Conservation (phyloP, 2,888 invertebrate genomes). For the Eupithecia insigniata region DNA sequence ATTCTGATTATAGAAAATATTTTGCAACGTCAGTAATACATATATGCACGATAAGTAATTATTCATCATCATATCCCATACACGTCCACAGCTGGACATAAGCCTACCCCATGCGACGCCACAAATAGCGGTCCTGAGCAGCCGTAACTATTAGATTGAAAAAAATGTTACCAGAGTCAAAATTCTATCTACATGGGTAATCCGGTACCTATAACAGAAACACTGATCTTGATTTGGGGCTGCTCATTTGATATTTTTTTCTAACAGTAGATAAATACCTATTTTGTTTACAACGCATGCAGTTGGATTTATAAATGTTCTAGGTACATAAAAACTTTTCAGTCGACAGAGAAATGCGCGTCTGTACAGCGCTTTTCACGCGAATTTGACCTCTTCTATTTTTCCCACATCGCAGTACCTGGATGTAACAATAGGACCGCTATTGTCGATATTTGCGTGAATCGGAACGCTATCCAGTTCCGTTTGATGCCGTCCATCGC, state of each 20-base stretch:
- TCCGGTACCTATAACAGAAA: neutral
- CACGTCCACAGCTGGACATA: too few relatives aligned
- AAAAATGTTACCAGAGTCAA: neutral
- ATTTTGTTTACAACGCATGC: neutral
- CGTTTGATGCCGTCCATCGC: slow-evolving; percentile 27
- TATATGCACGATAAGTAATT: too few relatives aligned
- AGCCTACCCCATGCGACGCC: too few relatives aligned
- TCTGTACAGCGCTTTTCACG: neutral
- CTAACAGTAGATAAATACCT: neutral
- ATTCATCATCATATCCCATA: too few relatives aligned
- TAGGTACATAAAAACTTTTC: neutral
- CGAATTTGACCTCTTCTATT: slow-evolving; percentile 1
- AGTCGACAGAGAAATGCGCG: neutral
- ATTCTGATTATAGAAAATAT: too few relatives aligned
- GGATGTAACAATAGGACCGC: slow-evolving; percentile 13
- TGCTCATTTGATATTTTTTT: neutral
- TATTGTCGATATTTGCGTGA: slow-evolving; percentile 31
- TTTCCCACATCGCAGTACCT: slow-evolving; percentile 8
- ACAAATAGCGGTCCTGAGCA: too few relatives aligned
- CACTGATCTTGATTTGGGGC: neutral
- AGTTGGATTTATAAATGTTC: neutral
- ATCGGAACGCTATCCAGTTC: slow-evolving; percentile 23
- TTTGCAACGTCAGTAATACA: too few relatives aligned
- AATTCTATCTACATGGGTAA: neutral
- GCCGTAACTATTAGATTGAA: too few relatives aligned